phyloP scores from a whole-genome alignment of 2,113 vertebrate genomes.

The Ondatra zibethicus region DNA sequence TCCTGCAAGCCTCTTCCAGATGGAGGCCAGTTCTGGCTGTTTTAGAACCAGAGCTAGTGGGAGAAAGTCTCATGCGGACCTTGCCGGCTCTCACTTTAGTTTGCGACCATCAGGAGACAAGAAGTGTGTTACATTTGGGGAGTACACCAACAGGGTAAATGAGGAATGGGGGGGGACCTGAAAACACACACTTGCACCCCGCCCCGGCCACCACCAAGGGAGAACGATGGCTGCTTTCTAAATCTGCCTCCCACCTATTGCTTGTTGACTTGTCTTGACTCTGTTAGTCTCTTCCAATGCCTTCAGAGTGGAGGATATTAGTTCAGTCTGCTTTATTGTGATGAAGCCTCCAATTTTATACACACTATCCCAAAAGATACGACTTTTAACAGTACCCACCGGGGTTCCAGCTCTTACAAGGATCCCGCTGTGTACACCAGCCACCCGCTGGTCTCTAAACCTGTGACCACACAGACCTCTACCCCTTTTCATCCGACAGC shows the following conservation, averaged over 20 bases:
- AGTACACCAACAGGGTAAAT: background rate
- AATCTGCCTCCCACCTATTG: background rate
- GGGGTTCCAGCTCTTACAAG: background rate
- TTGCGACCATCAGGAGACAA: background rate
- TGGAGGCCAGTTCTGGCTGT: background rate
- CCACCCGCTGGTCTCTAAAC: slow-evolving; percentile 18
- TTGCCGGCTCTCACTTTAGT: background rate
- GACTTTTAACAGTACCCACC: background rate
- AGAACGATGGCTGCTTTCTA: background rate
- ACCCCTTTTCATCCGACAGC: slow-evolving; percentile 49
- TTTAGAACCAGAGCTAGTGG: background rate
- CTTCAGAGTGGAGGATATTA: background rate
- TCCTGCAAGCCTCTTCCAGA: background rate
- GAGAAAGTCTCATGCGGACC: background rate
- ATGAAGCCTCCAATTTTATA: slow-evolving; percentile 18
- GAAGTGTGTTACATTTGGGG: background rate
- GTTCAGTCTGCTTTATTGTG: background rate
- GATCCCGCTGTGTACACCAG: background rate
- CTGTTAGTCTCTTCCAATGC: background rate
- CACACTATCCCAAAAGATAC: background rate
- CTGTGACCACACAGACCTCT: background rate
- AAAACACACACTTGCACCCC: background rate
- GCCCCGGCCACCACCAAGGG: background rate
- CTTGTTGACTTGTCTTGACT: background rate
- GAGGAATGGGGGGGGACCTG: background rate